Evolutionary conservation across 2,113 vertebrate genomes (phyloP).

Genomic region (Dascyllus trimaculatus): DNA sequence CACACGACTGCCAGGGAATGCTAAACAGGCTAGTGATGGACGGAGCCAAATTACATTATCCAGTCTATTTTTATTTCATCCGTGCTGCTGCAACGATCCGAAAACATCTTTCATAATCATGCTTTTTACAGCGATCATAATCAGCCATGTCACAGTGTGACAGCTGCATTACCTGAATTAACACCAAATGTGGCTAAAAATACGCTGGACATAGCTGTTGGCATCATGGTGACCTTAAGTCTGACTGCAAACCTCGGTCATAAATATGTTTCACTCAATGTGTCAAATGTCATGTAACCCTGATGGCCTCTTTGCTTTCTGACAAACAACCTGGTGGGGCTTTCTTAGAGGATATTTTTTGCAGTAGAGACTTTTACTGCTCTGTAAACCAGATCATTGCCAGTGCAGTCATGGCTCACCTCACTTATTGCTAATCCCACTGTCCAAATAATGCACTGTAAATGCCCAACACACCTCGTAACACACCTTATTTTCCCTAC

Average conservation of each 20-base stretch:
- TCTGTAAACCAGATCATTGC: not conserved
- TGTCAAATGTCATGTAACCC: conserved; percentile 4
- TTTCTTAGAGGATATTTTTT: not conserved
- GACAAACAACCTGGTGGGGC: conserved; percentile 6
- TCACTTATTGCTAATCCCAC: not conserved
- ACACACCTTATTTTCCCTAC: not conserved
- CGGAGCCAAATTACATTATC: conserved; percentile 26
- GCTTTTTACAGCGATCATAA: not conserved
- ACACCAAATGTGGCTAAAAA: conserved; percentile 3
- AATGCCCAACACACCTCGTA: not conserved
- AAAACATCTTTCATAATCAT: conserved; percentile 8
- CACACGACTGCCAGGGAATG: conserved; percentile 14
- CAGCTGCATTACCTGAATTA: not conserved
- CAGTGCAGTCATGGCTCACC: not conserved
- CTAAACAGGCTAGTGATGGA: conserved; percentile 16
- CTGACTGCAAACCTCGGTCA: not conserved
- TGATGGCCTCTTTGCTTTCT: conserved; percentile 8
- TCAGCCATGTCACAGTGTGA: not conserved
- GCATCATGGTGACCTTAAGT: conserved; percentile 7
- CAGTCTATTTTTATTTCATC: conserved; percentile 2
- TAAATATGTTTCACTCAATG: conserved; percentile 22
- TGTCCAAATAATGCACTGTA: not conserved
- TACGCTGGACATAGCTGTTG: not conserved
- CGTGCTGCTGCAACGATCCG: conserved; percentile 1
- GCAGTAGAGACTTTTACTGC: not conserved